A percentile compares a stretch with the other conserved stretches of the same genome.
These are phyloP conservation scores for Alentia gelatinosa DNA, from an alignment of 2,888 invertebrate genomes.

Conservation along the genomic window DNA sequence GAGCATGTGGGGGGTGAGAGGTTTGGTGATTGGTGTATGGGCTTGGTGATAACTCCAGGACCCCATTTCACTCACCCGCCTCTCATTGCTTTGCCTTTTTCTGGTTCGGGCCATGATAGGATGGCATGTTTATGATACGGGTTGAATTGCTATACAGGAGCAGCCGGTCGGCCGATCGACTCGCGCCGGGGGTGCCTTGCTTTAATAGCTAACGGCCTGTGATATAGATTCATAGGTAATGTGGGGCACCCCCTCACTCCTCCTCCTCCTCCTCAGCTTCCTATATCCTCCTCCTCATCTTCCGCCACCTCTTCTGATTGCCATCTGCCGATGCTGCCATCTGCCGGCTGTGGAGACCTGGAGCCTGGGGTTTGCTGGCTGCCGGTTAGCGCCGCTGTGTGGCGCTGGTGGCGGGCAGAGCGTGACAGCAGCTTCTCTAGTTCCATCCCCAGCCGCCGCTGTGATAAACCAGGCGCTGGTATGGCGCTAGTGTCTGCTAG, in stretches of 20 bases:
- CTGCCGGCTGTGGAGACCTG: too few species aligned
- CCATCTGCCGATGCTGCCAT: background rate
- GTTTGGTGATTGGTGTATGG: background rate
- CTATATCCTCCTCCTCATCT: background rate
- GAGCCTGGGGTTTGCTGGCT: too few species aligned
- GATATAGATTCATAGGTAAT: slow-evolving; percentile 1
- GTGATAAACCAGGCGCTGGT: background rate
- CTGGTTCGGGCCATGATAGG: background rate
- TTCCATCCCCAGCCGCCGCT: background rate
- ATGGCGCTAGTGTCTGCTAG: background rate
- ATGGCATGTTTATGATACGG: too few species aligned
- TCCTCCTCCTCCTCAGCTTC: background rate
- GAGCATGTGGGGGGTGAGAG: background rate
- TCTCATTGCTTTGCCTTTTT: background rate
- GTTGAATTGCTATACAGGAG: too few species aligned
- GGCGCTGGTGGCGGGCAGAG: background rate
- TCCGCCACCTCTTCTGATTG: background rate
- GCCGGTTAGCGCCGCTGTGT: too few species aligned
- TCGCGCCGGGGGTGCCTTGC: background rate
- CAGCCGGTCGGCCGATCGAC: background rate
- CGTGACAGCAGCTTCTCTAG: background rate
- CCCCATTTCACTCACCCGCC: too few species aligned
- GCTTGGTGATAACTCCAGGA: background rate
- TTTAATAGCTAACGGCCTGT: background rate
- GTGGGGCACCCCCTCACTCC: background rate